phyloP scores from a whole-genome alignment of 2,797 vertebrate genomes.

The Gouania willdenowi region DNA sequence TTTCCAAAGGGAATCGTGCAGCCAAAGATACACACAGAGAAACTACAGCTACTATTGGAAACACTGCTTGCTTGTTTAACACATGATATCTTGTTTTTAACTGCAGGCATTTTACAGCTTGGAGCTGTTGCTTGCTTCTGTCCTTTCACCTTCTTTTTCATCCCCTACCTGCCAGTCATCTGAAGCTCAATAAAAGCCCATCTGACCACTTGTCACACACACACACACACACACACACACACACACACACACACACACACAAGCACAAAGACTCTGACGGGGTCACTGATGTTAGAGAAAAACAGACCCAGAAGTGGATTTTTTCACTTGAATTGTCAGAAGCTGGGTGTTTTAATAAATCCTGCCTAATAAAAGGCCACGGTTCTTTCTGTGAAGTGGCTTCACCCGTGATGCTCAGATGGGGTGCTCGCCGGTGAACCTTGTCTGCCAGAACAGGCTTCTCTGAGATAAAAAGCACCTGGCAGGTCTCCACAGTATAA shows the following conservation, averaged over 20 bases:
- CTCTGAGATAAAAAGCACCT: slow-evolving; percentile 39
- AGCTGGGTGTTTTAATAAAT: slow-evolving; percentile 72
- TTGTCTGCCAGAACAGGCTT: slow-evolving; percentile 32
- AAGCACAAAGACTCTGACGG: slow-evolving; percentile 53
- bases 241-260: too few relatives aligned
- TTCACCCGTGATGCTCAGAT: slow-evolving; percentile 56
- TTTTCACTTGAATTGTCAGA: slow-evolving; percentile 73
- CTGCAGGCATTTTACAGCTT: slow-evolving; percentile 36
- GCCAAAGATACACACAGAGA: slow-evolving; percentile 28
- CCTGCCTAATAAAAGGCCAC: slow-evolving; percentile 68
- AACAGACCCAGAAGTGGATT: slow-evolving; percentile 66
- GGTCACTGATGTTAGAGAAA: slow-evolving; percentile 60
- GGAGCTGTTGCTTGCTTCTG: slow-evolving; percentile 31
- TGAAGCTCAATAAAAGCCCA: slow-evolving; percentile 26
- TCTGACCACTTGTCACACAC: slow-evolving; percentile 17
- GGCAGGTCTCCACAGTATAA: slow-evolving; percentile 18
- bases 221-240: slow-evolving; percentile 9
- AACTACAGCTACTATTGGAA: slow-evolving; percentile 30
- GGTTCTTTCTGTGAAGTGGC: slow-evolving; percentile 64
- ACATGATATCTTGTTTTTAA: slow-evolving; percentile 42
- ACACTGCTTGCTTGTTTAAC: slow-evolving; percentile 26
- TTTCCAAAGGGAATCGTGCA: slow-evolving; percentile 23
- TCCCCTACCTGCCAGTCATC: slow-evolving; percentile 51
- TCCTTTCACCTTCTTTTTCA: slow-evolving; percentile 5
- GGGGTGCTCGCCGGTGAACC: slow-evolving; percentile 31